Percentiles rank a stretch among this genome's conserved stretches.
These are phyloP conservation scores for Kryptolebias marmoratus DNA, from an alignment of 2,113 vertebrate species.

Conservation along the genomic window DNA sequence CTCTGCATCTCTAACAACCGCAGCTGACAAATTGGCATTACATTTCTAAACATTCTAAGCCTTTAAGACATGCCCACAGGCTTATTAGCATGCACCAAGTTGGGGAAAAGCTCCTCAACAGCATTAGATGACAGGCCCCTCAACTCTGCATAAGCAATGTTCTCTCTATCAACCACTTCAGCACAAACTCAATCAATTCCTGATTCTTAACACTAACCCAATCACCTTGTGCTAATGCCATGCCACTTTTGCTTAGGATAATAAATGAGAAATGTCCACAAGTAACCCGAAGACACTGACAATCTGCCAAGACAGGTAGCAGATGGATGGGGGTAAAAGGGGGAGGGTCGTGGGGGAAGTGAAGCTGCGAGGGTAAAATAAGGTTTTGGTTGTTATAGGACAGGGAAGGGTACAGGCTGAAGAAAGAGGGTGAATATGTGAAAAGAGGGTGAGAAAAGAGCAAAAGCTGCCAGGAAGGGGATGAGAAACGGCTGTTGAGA, in stretches of 20 bases:
- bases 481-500: constrained; percentile 17
- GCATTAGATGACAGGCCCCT: constrained; percentile 51
- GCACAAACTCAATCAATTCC: constrained; percentile 74
- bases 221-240: constrained; percentile 68
- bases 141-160: constrained; percentile 63
- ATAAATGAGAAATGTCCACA: constrained; percentile 75
- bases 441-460: constrained; percentile 6
- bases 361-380: constrained; percentile 26
- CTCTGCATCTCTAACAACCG: constrained; percentile 8
- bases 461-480: not conserved
- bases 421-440: constrained; percentile 6
- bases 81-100: constrained; percentile 59
- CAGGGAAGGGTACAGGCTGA: constrained; percentile 4
- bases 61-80: constrained; percentile 25
- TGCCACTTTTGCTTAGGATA: constrained; percentile 75
- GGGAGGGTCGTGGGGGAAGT: constrained; percentile 13
- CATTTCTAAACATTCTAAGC: constrained; percentile 27
- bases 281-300: constrained; percentile 64
- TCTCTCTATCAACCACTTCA: constrained; percentile 62
- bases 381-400: constrained; percentile 13
- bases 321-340: constrained; percentile 5
- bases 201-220: constrained; percentile 75
- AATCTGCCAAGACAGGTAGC: constrained; percentile 39
- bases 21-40: constrained; percentile 44
- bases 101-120: constrained; percentile 31